Evolutionary conservation across 2,888 invertebrate genomes (phyloP).

Genomic region (Hypomecis punctinalis): DNA sequence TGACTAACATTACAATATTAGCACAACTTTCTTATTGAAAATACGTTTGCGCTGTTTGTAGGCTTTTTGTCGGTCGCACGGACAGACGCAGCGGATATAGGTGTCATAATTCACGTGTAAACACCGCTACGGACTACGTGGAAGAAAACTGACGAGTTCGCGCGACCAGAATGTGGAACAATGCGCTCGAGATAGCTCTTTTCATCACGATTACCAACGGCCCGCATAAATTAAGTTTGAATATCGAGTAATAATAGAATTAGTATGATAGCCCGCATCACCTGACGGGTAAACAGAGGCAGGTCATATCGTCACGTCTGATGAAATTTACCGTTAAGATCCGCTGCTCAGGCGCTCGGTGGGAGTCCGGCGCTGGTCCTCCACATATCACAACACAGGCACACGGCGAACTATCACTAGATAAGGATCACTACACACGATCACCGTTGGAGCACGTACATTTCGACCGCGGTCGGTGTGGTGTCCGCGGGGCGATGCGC

Average conservation of each 20-base stretch:
- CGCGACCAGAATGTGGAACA: slow-evolving; percentile 60
- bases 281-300: slow-evolving; percentile 79
- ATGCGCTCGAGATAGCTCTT: slow-evolving; percentile 52
- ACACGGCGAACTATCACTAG: slow-evolving; percentile 66
- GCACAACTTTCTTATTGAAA: slow-evolving; percentile 58
- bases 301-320: slow-evolving; percentile 71
- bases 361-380: slow-evolving; percentile 62
- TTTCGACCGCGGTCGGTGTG: slow-evolving; percentile 66
- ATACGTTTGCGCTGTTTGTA: slow-evolving; percentile 49
- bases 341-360: slow-evolving; percentile 64
- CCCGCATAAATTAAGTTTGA: slow-evolving; percentile 21
- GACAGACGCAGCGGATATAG: slow-evolving; percentile 54
- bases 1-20: slow-evolving; percentile 41
- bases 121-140: slow-evolving; percentile 76
- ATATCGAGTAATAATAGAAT: slow-evolving; percentile 20
- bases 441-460: slow-evolving; percentile 74
- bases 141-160: slow-evolving; percentile 59
- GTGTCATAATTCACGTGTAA: slow-evolving; percentile 80
- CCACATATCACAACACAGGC: slow-evolving; percentile 72
- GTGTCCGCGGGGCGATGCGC: slow-evolving; percentile 73
- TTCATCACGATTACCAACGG: slow-evolving; percentile 28
- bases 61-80: slow-evolving; percentile 47
- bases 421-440: slow-evolving; percentile 72
- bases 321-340: slow-evolving; percentile 82
- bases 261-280: slow-evolving; percentile 56